Evolutionary conservation across 2,797 vertebrate species (phyloP), one percentile per base, ranked within the genome.

Genomic region (Sitta carolinensis): DNA sequence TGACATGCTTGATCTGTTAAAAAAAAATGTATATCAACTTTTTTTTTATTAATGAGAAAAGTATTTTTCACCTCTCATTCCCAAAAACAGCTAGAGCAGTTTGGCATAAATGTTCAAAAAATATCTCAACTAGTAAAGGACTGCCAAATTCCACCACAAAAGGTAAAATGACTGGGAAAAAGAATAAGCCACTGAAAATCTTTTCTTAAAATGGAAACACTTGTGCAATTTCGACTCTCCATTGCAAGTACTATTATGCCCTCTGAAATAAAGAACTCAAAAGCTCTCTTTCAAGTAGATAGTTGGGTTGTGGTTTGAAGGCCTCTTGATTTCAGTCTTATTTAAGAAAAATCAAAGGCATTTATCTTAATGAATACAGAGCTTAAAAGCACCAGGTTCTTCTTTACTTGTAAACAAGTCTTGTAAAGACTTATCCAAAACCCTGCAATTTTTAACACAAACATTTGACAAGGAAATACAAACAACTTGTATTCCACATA

Each of bases 201-300:
- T 85, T 79, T 91, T 81, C 91, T 97, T 73, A 96, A 95, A 93
- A 93, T 69, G 88, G 85, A 94, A 95, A 90, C 64, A 92, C 36
- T 95, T 93, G 63, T 75, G 91, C 74, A 84, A 75, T 89, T 92
- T 84, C 42, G 73, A 18, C 48, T 92, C 50, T 78, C 30, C 9
- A 32, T 40, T 93, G 84, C 73, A 90, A 81, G 55, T 36, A 84
- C 43, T 79, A 91, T 82, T 64, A 88, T 12, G 30, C 27, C 52
- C 45, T 88, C 87, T 57, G n/a, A 69, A 88, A 93, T 30, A 29
- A 84, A 91, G 82, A 93, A 72, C 36, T 90, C 55, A 79, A 82
- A 95, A 86, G 22, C 18, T 82, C 45, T 58, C 77, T 94, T 93
- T 91, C 57, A 88, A 86, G 48, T 7, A 73, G 73, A 82, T 40